Evolutionary conservation across 2,113 vertebrate species (phyloP), one percentile per base, ranked within the genome.

Genomic region (Tachysurus fulvidraco): DNA sequence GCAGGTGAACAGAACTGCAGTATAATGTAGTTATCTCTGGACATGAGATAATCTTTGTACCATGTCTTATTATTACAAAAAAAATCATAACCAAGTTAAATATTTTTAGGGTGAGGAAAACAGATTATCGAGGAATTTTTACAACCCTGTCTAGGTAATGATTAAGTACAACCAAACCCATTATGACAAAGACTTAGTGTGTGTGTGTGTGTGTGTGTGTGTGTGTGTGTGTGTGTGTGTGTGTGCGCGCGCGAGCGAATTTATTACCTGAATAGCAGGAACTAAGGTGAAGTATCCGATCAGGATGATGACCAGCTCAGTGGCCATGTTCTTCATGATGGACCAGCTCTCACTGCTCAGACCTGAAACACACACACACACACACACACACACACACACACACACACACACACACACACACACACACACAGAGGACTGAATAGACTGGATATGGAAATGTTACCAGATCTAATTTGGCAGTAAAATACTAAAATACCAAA

Each of bases 241-340:
- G n/a, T n/a, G n/a, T n/a, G n/a, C n/a, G n/a, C n/a, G n/a, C n/a
- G n/a, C n/a, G n/a, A n/a, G n/a, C n/a, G n/a, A n/a, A n/a, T 62
- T 44, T 19, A 28, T n/a, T 91, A 99, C 98, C 97, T 99, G 98
- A 92, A 99, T 99, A 83, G 98, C 98, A 0, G 98, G 98, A 36
- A 99, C 98, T 0, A 99, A 94, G 28, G 98, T 99, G 91, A 99
- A 99, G 88, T 99, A 99, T 7, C 98, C 98, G 0, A 99, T 98
- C 78, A 99, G 94, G 89, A 99, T 97, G 92, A 99, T 99, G 90
- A 97, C 96, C 2, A 99, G 95, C 88, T 99, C 98, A 0, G 98
- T 99, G 0, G 97, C 98, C 97, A 99, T 96, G 92, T 99, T 99
- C 96, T 99, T 99, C 98, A 99, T 98, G 88, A 99, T 99, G n/a